Evolutionary conservation across 1,140 invertebrate genomes (phyloP).

Genomic region (Formica selysi): DNA sequence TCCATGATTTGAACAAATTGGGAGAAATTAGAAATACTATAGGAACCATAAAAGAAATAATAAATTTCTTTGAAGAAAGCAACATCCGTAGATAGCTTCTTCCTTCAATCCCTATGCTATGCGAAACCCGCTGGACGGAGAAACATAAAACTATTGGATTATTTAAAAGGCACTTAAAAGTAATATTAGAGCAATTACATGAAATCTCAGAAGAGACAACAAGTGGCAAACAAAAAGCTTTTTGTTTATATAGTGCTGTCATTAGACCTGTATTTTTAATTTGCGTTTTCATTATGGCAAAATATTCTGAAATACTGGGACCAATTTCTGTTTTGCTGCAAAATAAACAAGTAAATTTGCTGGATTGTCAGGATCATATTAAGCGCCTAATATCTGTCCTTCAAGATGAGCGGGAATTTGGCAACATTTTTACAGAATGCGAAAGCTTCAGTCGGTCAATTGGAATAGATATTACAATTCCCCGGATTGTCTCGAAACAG

Average conservation of each 20-base stretch:
- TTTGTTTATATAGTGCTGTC: background rate
- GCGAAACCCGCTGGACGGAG: background rate
- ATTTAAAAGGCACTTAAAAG: constrained; percentile 3
- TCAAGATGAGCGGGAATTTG: constrained; percentile 2
- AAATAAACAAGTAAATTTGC: constrained; percentile 3
- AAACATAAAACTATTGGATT: background rate
- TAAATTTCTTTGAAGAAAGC: constrained; percentile 1
- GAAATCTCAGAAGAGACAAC: background rate
- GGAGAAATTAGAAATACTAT: background rate
- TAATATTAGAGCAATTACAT: constrained; percentile 2
- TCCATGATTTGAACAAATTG: background rate
- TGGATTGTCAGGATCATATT: background rate
- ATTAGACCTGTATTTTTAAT: background rate
- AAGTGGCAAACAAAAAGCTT: background rate
- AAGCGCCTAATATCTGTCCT: background rate
- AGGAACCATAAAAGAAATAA: background rate
- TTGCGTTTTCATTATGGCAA: background rate
- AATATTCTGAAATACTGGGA: background rate
- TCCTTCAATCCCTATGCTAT: constrained; percentile 2
- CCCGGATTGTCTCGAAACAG: no score
- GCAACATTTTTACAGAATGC: background rate
- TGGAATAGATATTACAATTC: background rate
- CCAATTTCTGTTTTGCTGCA: background rate
- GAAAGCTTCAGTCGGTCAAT: background rate
- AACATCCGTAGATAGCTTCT: background rate